Base-by-base conservation (phyloP, 2,888 invertebrate genomes). In the Drosophila neotestacea region DNA sequence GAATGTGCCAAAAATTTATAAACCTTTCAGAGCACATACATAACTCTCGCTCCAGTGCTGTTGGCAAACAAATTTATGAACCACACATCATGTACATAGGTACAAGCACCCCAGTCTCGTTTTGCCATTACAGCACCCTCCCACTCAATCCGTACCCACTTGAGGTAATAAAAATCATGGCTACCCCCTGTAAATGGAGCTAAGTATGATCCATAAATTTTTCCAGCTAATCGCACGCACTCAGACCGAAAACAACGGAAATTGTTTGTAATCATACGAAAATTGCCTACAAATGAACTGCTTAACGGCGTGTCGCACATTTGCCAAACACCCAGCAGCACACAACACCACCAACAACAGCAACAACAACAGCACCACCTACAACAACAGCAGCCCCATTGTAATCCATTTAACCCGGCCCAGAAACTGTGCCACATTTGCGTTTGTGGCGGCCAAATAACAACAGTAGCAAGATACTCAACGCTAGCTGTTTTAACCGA, bases 261-360 rank as follows among this genome's bases (percentile, higher is more conserved):
- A 85, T 82, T 69, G 77, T 77, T 79, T 82, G 81, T 70, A 80
- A 82, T 89, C 79, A 69, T 70, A 86, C 89, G 83, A 83, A 89
- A 89, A 88, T 81, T 81, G 86, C 86, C 86, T 89, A 89, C 86
- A 86, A 86, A 86, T 86, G 86, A 89, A 83, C 86, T 86, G 86
- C 84, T 86, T 89, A 89, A 89, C 81, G 84, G 86, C 54, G 89
- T 86, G 86, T 89, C 86, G 83, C 81, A 42, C 88, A 81, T 83
- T 80, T 66, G 44, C 34, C 46, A 39, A 58, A 67, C 70, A 50
- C 56, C 46, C 61, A 22, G 30, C 44, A 13, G 38, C 11, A 11
- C 36, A 10, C 13, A 36, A 16, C 32, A 36, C 34, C 16, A 11
- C 44, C 48, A 44, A 27, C 39, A 4, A 10, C 54, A 73, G 47